Evolutionary conservation across 2,797 vertebrate species (phyloP).

Genomic region (Melanogrammus aeglefinus): DNA sequence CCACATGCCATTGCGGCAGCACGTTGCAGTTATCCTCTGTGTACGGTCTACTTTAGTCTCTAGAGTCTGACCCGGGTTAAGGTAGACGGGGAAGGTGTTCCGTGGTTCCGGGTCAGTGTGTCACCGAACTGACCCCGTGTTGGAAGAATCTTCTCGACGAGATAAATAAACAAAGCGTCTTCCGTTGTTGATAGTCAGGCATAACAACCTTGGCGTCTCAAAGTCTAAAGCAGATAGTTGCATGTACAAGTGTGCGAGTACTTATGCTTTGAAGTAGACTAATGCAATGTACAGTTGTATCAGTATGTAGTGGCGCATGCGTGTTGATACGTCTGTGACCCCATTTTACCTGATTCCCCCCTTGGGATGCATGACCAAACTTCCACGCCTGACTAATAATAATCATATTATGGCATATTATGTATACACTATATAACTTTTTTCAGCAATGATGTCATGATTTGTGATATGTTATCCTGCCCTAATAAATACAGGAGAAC

Average conservation of each 20-base stretch:
- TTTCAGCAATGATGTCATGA: neutral
- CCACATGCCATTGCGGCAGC: too few species aligned
- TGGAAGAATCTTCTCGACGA: neutral
- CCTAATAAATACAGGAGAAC: neutral
- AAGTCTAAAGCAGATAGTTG: too few species aligned
- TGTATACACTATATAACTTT: too few species aligned
- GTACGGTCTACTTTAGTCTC: neutral
- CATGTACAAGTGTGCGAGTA: neutral
- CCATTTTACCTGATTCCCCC: neutral
- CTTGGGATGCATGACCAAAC: neutral
- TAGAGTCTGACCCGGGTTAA: neutral
- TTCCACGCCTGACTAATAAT: neutral
- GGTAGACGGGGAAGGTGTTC: neutral
- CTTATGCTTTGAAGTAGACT: neutral
- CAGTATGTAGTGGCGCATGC: neutral
- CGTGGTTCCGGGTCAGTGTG: neutral
- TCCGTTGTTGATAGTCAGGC: neutral
- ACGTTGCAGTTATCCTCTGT: too few species aligned
- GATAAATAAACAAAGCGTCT: neutral
- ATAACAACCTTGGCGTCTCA: neutral
- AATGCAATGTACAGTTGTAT: neutral
- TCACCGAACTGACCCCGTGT: neutral
- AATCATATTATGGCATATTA: neutral
- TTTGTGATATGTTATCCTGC: neutral
- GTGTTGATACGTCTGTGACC: neutral